phyloP scores from a whole-genome alignment of 2,113 vertebrate species.

The Tyto alba region DNA sequence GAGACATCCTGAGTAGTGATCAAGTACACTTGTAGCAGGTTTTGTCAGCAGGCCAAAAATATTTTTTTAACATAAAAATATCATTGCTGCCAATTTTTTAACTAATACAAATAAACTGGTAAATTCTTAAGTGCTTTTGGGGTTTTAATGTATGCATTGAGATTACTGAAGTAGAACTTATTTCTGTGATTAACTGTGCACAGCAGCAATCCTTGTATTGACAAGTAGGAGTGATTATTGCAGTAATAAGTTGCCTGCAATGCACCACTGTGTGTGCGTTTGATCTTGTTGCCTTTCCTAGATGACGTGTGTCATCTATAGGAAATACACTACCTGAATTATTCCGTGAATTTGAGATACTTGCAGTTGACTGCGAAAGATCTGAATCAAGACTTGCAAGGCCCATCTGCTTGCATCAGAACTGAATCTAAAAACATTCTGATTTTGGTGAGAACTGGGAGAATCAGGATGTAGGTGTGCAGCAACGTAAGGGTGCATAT shows the following conservation, averaged over 20 bases:
- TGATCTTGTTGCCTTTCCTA: neutral
- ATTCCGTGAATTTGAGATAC: neutral
- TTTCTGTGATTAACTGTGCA: neutral
- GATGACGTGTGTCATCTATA: neutral
- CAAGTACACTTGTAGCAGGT: neutral
- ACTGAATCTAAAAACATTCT: neutral
- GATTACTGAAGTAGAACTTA: constrained; percentile 14
- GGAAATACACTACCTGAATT: constrained; percentile 23
- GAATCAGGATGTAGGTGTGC: neutral
- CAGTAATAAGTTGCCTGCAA: constrained; percentile 35
- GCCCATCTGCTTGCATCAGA: constrained; percentile 4
- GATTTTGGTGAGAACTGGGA: neutral
- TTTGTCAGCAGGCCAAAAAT: neutral
- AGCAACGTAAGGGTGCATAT: neutral
- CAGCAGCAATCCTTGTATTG: constrained; percentile 5
- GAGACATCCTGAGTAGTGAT: neutral
- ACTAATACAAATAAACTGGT: constrained; percentile 51
- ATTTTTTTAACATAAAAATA: neutral
- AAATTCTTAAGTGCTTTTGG: constrained; percentile 3
- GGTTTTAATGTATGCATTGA: neutral
- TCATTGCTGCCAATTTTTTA: neutral
- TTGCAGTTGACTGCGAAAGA: neutral
- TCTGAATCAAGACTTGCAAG: neutral
- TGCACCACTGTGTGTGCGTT: constrained; percentile 3
- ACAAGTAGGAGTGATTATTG: constrained; percentile 25